Evolutionary conservation across 2,113 vertebrate genomes (phyloP).

Genomic region (Hyaena hyaena): DNA sequence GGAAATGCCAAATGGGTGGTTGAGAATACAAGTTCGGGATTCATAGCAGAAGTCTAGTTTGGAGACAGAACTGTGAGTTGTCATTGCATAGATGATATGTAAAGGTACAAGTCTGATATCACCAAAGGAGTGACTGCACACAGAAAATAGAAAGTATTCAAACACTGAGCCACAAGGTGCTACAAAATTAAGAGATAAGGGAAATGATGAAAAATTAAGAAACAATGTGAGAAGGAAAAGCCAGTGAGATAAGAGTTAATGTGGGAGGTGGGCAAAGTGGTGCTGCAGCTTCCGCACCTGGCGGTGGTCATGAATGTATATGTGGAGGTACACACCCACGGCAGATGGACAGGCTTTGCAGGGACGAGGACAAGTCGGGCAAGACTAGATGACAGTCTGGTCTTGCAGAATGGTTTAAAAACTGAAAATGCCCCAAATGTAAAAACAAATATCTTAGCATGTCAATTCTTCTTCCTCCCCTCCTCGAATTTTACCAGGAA

Average conservation of each 20-base stretch:
- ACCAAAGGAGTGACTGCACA: neutral
- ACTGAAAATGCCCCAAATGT: neutral
- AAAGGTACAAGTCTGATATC: neutral
- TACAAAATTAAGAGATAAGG: neutral
- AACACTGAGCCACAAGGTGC: neutral
- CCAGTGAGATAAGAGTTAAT: neutral
- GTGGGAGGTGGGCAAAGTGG: neutral
- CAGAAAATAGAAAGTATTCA: neutral
- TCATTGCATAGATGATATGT: neutral
- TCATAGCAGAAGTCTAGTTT: neutral
- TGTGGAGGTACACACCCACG: fast-evolving
- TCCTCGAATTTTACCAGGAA: neutral
- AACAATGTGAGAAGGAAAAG: neutral
- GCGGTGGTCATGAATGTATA: neutral
- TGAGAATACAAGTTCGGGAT: neutral
- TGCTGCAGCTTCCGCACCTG: neutral
- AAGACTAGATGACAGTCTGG: too few relatives aligned
- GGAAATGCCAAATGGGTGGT: neutral
- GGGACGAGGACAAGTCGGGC: neutral
- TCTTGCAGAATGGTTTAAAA: neutral
- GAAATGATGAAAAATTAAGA: neutral
- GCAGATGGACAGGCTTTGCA: too few relatives aligned
- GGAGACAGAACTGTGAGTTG: neutral
- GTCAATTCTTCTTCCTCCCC: neutral
- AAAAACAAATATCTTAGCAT: neutral